Percentiles rank a stretch among this genome's conserved stretches.
phyloP scores from a whole-genome alignment of 1,140 invertebrate genomes.

The Cydia pomonella region DNA sequence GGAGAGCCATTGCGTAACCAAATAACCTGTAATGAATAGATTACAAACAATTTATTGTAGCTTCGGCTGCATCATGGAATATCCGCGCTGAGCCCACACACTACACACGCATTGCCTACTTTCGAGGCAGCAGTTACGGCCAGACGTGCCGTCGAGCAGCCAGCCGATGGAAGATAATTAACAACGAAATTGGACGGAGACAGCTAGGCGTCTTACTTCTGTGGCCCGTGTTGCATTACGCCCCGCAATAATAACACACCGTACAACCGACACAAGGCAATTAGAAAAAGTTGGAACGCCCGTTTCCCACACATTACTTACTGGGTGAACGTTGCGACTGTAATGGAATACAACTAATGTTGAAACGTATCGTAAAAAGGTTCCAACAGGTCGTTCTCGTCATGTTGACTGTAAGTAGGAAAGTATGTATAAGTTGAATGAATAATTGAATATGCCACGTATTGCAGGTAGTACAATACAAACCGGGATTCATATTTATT shows the following conservation, averaged over 20 bases:
- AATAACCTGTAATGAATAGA: neutral
- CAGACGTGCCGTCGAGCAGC: conserved; percentile 61
- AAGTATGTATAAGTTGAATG: conserved; percentile 7
- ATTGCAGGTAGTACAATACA: no score
- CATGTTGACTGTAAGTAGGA: conserved; percentile 48
- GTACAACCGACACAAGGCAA: conserved; percentile 58
- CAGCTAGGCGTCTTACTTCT: conserved; percentile 77
- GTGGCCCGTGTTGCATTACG: conserved; percentile 60
- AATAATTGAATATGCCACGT: no score
- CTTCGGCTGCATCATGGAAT: conserved; percentile 55
- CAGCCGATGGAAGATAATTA: conserved; percentile 72
- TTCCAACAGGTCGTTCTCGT: conserved; percentile 44
- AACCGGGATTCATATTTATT: neutral
- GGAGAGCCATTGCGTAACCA: neutral
- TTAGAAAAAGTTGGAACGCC: conserved; percentile 67
- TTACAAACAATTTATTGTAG: conserved; percentile 44
- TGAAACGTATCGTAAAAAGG: conserved; percentile 48
- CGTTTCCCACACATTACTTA: conserved; percentile 67
- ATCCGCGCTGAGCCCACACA: conserved; percentile 36
- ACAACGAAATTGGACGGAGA: conserved; percentile 73
- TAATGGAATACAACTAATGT: conserved; percentile 49
- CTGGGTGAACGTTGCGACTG: conserved; percentile 54
- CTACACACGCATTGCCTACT: conserved; percentile 59
- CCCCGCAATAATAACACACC: conserved; percentile 70
- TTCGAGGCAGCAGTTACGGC: conserved; percentile 59